A percentile compares a stretch with the other conserved stretches of the same genome.
phyloP scores from a whole-genome alignment of 2,113 vertebrate species.

The Natator depressus region DNA sequence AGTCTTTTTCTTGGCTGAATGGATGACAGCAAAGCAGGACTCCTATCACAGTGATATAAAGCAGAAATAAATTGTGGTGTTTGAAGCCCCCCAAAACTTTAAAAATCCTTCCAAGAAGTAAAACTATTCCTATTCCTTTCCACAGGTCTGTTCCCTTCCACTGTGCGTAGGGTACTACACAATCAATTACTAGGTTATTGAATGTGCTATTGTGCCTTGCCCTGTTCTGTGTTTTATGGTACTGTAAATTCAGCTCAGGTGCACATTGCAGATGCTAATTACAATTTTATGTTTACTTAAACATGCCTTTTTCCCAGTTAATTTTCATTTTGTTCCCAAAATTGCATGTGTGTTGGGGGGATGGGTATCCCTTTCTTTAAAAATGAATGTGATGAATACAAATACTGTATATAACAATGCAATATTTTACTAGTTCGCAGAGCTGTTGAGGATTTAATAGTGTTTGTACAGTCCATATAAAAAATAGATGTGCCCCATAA shows the following conservation, averaged over 20 bases:
- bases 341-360: not conserved
- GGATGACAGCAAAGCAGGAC: not conserved
- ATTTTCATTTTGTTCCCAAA: slow-evolving; percentile 1
- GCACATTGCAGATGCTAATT: slow-evolving; percentile 40
- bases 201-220: slow-evolving; percentile 63
- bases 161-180: slow-evolving; percentile 1
- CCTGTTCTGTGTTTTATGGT: slow-evolving; percentile 16
- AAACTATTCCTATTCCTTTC: slow-evolving; percentile 47
- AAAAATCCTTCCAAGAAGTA: slow-evolving; percentile 32
- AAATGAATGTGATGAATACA: not conserved
- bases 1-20: not conserved
- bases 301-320: not conserved
- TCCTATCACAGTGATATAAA: not conserved
- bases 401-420: not conserved
- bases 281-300: slow-evolving; percentile 46
- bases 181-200: slow-evolving; percentile 13
- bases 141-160: slow-evolving; percentile 10
- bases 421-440: not conserved
- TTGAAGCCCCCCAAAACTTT: slow-evolving; percentile 35
- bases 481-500: not conserved
- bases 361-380: not conserved
- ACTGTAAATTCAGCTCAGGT: slow-evolving; percentile 39
- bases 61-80: slow-evolving; percentile 23
- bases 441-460: not conserved
- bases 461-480: not conserved